These are phyloP conservation scores for Achroia grisella DNA, from an alignment of 1,140 invertebrate species.

Conservation along the genomic window DNA sequence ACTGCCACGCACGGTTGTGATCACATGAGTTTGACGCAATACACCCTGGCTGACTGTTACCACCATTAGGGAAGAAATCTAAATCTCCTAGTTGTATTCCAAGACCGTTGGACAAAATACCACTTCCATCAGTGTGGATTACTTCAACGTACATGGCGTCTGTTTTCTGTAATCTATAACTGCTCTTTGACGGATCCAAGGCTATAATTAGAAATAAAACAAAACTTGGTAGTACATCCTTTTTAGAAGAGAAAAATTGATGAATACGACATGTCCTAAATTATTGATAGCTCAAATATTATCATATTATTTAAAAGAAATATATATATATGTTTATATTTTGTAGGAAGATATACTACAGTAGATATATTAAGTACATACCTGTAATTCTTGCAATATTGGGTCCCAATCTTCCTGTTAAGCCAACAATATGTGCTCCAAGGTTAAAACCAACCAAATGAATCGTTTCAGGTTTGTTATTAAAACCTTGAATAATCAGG, in stretches of 20 bases:
- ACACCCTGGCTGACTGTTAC: constrained; percentile 82
- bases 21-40: constrained; percentile 22
- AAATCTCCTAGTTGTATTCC: constrained; percentile 66
- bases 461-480: neutral
- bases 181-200: constrained; percentile 34
- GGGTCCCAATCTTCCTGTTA: constrained; percentile 80
- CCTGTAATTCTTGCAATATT: constrained; percentile 69
- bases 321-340: too few species aligned
- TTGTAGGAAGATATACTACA: too few species aligned
- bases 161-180: constrained; percentile 12
- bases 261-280: too few species aligned
- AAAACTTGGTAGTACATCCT: too few species aligned
- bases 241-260: too few species aligned
- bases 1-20: constrained; percentile 44
- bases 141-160: constrained; percentile 50
- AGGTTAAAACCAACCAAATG: constrained; percentile 89
- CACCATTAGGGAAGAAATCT: constrained; percentile 86
- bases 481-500: constrained; percentile 9
- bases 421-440: constrained; percentile 89
- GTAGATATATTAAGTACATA: too few species aligned
- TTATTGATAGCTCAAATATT: too few species aligned
- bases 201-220: constrained; percentile 20
- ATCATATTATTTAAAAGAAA: too few species aligned
- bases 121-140: constrained; percentile 43
- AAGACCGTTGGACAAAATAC: constrained; percentile 26